Base-by-base conservation (phyloP, 2,888 invertebrate species). In the Acanthosepion lycidas region DNA sequence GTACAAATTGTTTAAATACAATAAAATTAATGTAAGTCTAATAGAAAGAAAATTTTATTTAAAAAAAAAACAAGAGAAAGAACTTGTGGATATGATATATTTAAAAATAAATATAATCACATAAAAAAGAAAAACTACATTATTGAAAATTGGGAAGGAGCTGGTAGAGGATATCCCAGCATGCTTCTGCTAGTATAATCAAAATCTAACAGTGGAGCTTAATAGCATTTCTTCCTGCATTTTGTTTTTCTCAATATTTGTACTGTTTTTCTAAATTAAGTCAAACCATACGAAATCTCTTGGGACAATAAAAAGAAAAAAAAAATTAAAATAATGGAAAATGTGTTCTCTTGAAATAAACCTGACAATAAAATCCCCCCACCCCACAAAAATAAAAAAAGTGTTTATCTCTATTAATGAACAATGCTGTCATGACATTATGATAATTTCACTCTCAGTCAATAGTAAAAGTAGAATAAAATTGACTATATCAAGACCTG, bases 391-490 rank as follows among this genome's bases (percentile, higher is more conserved):
- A 78, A n/a, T 33, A 9, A 78, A 78, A 78, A n/a, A 78, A 2
- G 78, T 78, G 78, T 78, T 78, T 78, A 78, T 78, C 78, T n/a
- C 23, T 78, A 78, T 78, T 78, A 33, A 78, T 78, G 78, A 78
- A 78, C 78, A 78, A n/a, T 15, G 78, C 3, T 78, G 78, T 78
- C 78, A 23, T 33, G n/a, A 5, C 78, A 78, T 78, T 78, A 78
- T 78, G 78, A n/a, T 78, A 78, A 78, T 78, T 78, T 78, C n/a
- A 33, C n/a, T 78, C 33, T 78, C n/a, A 78, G 78, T n/a, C n/a
- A 78, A 78, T 78, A 33, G n/a, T 78, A 33, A 78, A 78, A 78
- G n/a, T 78, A 78, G 78, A 78, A 78, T 78, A 33, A 78, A 78
- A 78, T 78, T 78, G 78, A 78, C 78, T 78, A n/a, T 78, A 78